Evolutionary conservation across 2,113 vertebrate genomes (phyloP).

Genomic region (Vombatus ursinus): DNA sequence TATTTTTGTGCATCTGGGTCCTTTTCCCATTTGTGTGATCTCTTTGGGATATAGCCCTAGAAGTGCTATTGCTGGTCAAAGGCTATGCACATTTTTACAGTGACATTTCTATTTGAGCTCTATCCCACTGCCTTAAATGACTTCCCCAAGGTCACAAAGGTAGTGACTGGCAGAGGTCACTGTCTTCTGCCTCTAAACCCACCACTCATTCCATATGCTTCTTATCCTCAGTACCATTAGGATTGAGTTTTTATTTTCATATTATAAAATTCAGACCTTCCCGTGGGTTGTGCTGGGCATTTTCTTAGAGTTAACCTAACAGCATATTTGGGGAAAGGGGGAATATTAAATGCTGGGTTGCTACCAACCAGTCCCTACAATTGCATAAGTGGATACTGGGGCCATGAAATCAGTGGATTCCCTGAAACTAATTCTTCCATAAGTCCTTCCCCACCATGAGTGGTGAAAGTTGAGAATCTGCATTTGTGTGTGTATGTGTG

Average conservation of each 20-base stretch:
- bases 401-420: slow-evolving; percentile 15
- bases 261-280: neutral
- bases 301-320: neutral
- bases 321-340: neutral
- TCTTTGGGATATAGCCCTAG: no score
- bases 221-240: neutral
- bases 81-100: no score
- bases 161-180: neutral
- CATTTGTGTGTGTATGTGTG: neutral
- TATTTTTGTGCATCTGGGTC: no score
- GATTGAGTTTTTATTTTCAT: neutral
- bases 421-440: neutral
- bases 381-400: slow-evolving; percentile 26
- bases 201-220: neutral
- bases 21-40: no score
- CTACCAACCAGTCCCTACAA: neutral
- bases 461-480: neutral
- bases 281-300: slow-evolving; percentile 12
- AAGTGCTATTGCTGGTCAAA: no score
- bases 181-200: neutral
- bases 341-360: neutral
- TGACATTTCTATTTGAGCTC: neutral
- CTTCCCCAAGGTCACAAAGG: neutral
- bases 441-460: neutral
- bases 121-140: neutral